Percentiles rank a stretch among this genome's conserved stretches.
phyloP scores from a whole-genome alignment of 64 coral and sea anemone genomes.

The Actinia tenebrosa region DNA sequence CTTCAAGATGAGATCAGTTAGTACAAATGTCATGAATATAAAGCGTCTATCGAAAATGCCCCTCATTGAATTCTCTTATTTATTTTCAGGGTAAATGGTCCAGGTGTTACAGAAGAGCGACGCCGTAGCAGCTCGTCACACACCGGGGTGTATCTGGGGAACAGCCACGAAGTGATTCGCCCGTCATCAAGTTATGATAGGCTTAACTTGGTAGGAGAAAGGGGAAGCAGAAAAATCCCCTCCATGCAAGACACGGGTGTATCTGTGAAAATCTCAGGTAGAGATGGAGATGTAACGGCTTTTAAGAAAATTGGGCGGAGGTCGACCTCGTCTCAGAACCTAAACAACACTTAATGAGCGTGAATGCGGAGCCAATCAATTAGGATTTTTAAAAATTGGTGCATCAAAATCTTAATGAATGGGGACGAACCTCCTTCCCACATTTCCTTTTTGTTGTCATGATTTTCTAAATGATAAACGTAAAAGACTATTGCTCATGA shows the following conservation, averaged over 20 bases:
- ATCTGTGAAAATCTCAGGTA: slow-evolving; percentile 77
- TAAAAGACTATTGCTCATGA: background rate
- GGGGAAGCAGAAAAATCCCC: slow-evolving; percentile 49
- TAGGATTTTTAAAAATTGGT: background rate
- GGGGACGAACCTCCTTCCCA: background rate
- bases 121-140: slow-evolving; percentile 46
- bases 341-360: slow-evolving; percentile 27
- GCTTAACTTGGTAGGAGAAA: slow-evolving; percentile 64
- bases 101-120: slow-evolving; percentile 32
- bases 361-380: background rate
- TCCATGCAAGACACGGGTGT: slow-evolving; percentile 60
- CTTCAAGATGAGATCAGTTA: too few species aligned
- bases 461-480: background rate
- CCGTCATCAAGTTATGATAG: slow-evolving; percentile 63
- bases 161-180: slow-evolving; percentile 43
- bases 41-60: background rate
- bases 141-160: slow-evolving; percentile 5
- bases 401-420: background rate
- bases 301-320: slow-evolving; percentile 67
- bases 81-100: slow-evolving; percentile 74
- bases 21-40: too few species aligned
- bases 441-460: background rate
- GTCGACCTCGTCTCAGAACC: slow-evolving; percentile 73
- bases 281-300: slow-evolving; percentile 75
- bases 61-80: background rate